These are phyloP conservation scores for Naja naja DNA, from an alignment of 2,113 vertebrate genomes.

Conservation along the genomic window DNA sequence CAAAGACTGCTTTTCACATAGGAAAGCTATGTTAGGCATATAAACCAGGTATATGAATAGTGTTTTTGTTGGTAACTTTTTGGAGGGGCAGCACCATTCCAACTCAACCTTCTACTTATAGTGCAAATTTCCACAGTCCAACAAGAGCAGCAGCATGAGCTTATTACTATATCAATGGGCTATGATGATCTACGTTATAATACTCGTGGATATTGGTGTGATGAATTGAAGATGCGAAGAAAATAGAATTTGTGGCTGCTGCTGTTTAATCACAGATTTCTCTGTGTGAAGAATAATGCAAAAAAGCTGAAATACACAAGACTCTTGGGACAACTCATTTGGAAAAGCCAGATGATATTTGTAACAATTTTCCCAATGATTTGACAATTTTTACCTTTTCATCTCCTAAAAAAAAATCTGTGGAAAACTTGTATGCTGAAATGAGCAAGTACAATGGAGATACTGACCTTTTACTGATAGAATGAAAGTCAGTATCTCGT, in stretches of 20 bases:
- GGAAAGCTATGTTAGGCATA: not conserved
- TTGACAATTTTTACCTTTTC: constrained; percentile 38
- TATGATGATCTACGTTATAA: not conserved
- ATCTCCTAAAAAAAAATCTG: constrained; percentile 49
- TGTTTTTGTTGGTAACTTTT: not conserved
- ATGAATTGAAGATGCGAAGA: not conserved
- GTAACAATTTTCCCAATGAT: constrained; percentile 39
- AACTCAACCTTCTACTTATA: not conserved
- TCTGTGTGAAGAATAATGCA: constrained; percentile 2
- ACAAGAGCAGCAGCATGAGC: not conserved
- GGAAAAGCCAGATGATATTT: constrained; percentile 48
- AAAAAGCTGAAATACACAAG: constrained; percentile 23
- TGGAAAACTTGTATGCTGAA: constrained; percentile 28
- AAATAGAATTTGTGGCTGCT: not conserved
- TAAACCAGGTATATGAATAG: not conserved
- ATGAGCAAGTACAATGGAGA: constrained; percentile 37
- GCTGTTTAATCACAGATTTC: constrained; percentile 25
- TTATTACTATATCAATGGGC: constrained; percentile 6
- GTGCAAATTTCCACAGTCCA: not conserved
- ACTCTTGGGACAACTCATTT: constrained; percentile 38
- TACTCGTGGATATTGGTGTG: not conserved
- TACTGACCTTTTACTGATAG: constrained; percentile 43
- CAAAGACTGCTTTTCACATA: not conserved
- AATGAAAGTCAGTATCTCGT: constrained; percentile 33
- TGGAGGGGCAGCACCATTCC: not conserved